A percentile compares a stretch with the other conserved stretches of the same genome.
phyloP scores from a whole-genome alignment of 2,113 vertebrate genomes.

The Neogale vison region DNA sequence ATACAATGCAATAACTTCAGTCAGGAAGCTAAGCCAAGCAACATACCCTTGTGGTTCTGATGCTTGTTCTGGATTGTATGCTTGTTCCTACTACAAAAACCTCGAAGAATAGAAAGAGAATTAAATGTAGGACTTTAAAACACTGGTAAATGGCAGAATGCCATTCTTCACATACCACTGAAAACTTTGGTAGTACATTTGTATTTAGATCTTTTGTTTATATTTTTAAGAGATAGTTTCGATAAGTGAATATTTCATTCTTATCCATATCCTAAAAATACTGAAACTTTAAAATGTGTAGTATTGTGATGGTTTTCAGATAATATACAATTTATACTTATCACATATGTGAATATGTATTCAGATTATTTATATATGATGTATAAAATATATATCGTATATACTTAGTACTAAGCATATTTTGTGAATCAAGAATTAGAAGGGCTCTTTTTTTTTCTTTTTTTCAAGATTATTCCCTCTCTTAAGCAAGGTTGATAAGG shows the following conservation, averaged over 20 bases:
- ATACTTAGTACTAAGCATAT: neutral
- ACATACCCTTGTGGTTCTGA: neutral
- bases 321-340: neutral
- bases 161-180: neutral
- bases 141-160: neutral
- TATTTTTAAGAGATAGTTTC: neutral
- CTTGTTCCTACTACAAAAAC: neutral
- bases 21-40: constrained; percentile 63
- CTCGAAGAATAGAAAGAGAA: neutral
- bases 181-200: neutral
- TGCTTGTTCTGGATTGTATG: neutral
- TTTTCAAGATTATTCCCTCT: neutral
- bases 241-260: neutral
- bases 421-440: neutral
- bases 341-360: neutral
- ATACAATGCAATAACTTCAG: neutral
- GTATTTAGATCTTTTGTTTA: neutral
- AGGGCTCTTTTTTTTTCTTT: neutral
- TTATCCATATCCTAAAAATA: neutral
- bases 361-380: neutral
- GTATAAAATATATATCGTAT: neutral
- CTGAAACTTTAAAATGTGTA: neutral
- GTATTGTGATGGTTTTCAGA: neutral
- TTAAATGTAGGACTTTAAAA: neutral
- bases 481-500: neutral